A percentile compares a stretch with the other conserved stretches of the same genome.
Evolutionary conservation across 2,797 vertebrate species (phyloP).

Genomic region (Channa striata): DNA sequence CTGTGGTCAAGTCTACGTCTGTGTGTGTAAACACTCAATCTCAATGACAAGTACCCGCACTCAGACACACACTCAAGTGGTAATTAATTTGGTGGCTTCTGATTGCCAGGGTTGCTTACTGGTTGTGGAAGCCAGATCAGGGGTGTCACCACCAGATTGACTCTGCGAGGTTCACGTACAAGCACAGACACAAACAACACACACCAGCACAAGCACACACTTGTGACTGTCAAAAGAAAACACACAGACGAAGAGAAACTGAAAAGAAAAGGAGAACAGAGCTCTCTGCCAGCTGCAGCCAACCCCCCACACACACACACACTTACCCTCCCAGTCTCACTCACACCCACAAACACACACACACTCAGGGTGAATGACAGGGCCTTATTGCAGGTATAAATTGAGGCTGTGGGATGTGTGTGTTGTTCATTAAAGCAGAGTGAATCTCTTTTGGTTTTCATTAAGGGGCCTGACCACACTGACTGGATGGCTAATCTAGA

Average conservation of each 20-base stretch:
- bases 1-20: background rate
- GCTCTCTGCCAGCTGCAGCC: too few relatives aligned
- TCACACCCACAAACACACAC: conserved; percentile 22
- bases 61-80: conserved; percentile 51
- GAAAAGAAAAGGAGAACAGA: background rate
- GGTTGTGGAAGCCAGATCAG: conserved; percentile 90
- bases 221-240: background rate
- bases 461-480: conserved; percentile 88
- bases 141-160: conserved; percentile 95
- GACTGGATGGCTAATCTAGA: conserved; percentile 93
- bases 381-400: conserved; percentile 96
- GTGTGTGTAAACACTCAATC: conserved; percentile 8
- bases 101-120: conserved; percentile 97
- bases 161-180: conserved; percentile 67
- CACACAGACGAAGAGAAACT: background rate
- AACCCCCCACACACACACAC: too few relatives aligned
- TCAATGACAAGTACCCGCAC: conserved; percentile 30
- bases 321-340: background rate
- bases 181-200: conserved; percentile 15
- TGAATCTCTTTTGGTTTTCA: conserved; percentile 99
- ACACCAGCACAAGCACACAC: conserved; percentile 5
- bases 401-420: conserved; percentile 95
- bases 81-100: conserved; percentile 98
- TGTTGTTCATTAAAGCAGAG: conserved; percentile 99
- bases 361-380: conserved; percentile 85